phyloP scores from a whole-genome alignment of 2,797 vertebrate genomes.

The Halcyon badia region DNA sequence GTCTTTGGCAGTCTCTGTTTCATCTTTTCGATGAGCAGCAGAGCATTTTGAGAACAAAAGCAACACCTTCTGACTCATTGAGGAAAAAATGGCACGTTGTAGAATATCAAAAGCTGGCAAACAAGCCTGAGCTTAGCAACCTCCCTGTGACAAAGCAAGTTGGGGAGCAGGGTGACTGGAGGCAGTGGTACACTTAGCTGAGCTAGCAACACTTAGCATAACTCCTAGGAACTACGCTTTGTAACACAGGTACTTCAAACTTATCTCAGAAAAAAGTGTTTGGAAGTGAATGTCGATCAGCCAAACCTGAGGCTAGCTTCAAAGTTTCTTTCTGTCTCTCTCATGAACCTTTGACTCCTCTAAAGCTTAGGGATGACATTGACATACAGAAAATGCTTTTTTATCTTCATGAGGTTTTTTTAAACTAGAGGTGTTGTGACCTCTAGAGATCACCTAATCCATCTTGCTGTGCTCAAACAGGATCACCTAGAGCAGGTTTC shows the following conservation, averaged over 20 bases:
- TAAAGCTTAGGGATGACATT: not conserved
- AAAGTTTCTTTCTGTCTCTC: not conserved
- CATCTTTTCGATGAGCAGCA: not conserved
- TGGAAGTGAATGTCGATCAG: not conserved
- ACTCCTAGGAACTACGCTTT: not conserved
- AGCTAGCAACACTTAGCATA: not conserved
- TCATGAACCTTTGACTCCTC: not conserved
- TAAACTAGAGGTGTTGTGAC: not conserved
- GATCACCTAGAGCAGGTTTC: not conserved
- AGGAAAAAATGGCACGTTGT: conserved; percentile 9
- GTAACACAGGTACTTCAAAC: not conserved
- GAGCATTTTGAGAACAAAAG: conserved; percentile 30
- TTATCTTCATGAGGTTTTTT: not conserved
- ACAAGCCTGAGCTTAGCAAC: not conserved
- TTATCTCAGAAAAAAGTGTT: not conserved
- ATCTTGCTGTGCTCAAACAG: not conserved
- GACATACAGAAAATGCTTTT: not conserved
- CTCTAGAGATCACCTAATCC: not conserved
- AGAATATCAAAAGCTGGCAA: conserved; percentile 5
- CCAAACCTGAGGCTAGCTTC: not conserved
- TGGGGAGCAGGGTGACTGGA: not conserved
- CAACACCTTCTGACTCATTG: not conserved
- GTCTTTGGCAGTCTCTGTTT: not conserved
- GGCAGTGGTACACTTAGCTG: not conserved
- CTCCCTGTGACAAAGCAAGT: not conserved